Base-by-base conservation (phyloP, 2,888 invertebrate genomes). In the Oasisia sp. region DNA sequence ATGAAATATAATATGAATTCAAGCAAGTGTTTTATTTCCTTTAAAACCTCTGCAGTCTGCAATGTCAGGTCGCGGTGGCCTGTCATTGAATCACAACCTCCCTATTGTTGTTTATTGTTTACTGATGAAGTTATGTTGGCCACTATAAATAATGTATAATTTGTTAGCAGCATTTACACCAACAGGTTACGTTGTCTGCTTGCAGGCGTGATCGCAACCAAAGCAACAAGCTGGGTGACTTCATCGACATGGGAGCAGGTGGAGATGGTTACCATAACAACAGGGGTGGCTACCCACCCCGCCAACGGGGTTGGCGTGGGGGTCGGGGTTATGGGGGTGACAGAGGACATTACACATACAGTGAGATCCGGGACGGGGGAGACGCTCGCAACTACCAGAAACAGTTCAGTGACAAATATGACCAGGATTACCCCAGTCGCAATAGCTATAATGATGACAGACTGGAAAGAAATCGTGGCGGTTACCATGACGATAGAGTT, bases 381-480 rank as follows among this genome's bases (percentile, higher is more conserved):
- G 89, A 90, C 4, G 44, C 32, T 3, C 44, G 90, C 2, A 38
- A 32, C 92, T 56, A 92, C 27, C 89, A 89, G 50, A 89, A 89
- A 11, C 32, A 27, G 74, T 74, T 45, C 32, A n/a, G 50, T 32
- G 50, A 45, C 44, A 92, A 89, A 32, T 45, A 92, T 45, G 90
- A 44, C 32, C 89, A 89, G 50, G 92, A 92, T 44, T 92, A 89
- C 92, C 92, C 92, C 45, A 90, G 89, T 4, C 92, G 44, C 19
- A 50, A 92, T 14, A 50, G 50, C 14, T 50, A 14, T 50, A 50
- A 50, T 50, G 50, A 12, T 32, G 89, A 90, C 45, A 89, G 89
- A 90, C 89, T 32, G 11, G 45, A 89, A 32, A 89, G 74, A 14
- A 91, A 91, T 90, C 91, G 44, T 12, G 89, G 91, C 14, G 45